Base-by-base conservation (phyloP, 2,888 invertebrate genomes). In the Ennomos erosarius region DNA sequence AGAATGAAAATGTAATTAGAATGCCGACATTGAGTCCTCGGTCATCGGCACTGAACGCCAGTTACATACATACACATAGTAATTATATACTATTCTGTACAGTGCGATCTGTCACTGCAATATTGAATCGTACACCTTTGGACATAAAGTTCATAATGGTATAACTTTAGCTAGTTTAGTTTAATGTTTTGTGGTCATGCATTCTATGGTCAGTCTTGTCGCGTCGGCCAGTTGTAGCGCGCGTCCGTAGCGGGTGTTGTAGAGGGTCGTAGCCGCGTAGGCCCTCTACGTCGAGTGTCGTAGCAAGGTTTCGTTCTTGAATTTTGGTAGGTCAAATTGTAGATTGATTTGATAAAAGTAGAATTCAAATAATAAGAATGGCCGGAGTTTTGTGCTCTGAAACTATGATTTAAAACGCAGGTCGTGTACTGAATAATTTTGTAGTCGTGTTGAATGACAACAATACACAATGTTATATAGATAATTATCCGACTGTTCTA, bases 31-130 rank as follows among this genome's bases (percentile, higher is more conserved):
- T 51, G 61, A 60, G 59, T 62, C 57, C 69, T 9, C 82, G 85
- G 85, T 85, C 85, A 85, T 80, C 79, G 85, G 64, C 82, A 83
- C 81, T 44, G 59, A 69, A 61, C 38, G 55, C 54, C 13, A 61
- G 10, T 44, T 48, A 16, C 44, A 34, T 16, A 58, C 39, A 10
- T 4, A 52, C 57, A 42, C 16, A 16, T 16, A 11, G 16, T 8
- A 1, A n/a, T 9, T 10, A 12, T 45, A 49, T 8, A 10, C 58
- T 54, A 26, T 49, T 9, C 39, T 10, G 2, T 42, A 40, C 42
- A 13, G 8, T 11, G 34, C 10, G 10, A 1, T 3, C 4, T 33
- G 11, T 26, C 33, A 9, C 11, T 10, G 47, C 44, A 13, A 44
- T 61, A 57, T 45, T 53, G 11, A 55, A 11, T 50, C 39, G 10